Conservation (phyloP, 2,113 vertebrate genomes). For the Tinamus guttatus region DNA sequence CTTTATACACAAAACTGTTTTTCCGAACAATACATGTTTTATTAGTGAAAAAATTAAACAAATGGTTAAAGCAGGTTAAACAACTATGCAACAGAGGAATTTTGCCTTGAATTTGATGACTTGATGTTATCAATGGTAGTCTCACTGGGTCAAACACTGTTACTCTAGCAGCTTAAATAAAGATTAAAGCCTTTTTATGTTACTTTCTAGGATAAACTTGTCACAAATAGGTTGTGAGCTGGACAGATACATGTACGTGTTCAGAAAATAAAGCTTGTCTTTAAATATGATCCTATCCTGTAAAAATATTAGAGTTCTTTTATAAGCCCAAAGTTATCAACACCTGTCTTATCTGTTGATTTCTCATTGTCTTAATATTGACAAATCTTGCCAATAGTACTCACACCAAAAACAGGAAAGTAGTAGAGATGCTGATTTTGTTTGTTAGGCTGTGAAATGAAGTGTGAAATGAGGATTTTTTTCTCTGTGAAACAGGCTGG, state of each 20-base stretch:
- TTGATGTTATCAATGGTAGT: neutral
- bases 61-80: neutral
- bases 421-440: neutral
- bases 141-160: neutral
- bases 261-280: neutral
- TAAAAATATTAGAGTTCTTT: neutral
- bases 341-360: neutral
- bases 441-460: neutral
- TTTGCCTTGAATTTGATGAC: neutral
- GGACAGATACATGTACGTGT: neutral
- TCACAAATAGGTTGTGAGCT: constrained; percentile 2
- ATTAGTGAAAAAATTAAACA: neutral
- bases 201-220: neutral
- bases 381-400: neutral
- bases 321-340: neutral
- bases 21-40: neutral
- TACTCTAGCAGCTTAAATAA: neutral
- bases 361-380: neutral
- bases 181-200: constrained; percentile 12
- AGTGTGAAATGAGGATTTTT: neutral
- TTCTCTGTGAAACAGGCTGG: neutral
- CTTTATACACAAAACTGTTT: neutral
- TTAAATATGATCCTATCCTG: neutral
- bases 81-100: neutral
- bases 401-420: neutral